Evolutionary conservation across 2,113 vertebrate genomes (phyloP).

Genomic region (Motacilla alba): DNA sequence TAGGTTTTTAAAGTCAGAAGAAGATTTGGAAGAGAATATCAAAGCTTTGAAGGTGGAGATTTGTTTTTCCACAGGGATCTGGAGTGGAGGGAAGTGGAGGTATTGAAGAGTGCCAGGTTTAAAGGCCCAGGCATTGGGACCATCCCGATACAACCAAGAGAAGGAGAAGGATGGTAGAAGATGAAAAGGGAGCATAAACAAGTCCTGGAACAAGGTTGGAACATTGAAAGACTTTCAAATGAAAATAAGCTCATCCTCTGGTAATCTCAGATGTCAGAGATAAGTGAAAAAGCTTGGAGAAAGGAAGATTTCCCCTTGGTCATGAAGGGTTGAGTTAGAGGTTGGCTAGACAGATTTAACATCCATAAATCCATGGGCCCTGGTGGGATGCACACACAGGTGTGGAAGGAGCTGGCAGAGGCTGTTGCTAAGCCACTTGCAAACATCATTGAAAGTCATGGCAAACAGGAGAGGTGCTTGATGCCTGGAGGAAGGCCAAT

Average conservation of each 20-base stretch:
- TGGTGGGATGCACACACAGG: fast-evolving
- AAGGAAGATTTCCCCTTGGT: not conserved
- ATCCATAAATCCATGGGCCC: not conserved
- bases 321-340: not conserved
- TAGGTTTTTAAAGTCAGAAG: not conserved
- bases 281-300: not conserved
- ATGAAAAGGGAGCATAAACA: not conserved
- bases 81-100: not conserved
- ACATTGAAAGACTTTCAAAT: not conserved
- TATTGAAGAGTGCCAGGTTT: not conserved
- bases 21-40: slow-evolving; percentile 1
- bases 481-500: not conserved
- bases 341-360: fast-evolving
- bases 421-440: not conserved
- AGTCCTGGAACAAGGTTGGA: not conserved
- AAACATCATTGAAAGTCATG: not conserved
- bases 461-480: not conserved
- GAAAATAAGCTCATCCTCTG: not conserved
- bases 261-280: not conserved
- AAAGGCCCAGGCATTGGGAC: not conserved
- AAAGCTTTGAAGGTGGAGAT: not conserved
- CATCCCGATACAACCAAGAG: not conserved
- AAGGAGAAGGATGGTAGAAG: not conserved
- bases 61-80: not conserved
- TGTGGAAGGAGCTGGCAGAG: not conserved